phyloP scores from a whole-genome alignment of 2,113 vertebrate species.

The Mus pahari region DNA sequence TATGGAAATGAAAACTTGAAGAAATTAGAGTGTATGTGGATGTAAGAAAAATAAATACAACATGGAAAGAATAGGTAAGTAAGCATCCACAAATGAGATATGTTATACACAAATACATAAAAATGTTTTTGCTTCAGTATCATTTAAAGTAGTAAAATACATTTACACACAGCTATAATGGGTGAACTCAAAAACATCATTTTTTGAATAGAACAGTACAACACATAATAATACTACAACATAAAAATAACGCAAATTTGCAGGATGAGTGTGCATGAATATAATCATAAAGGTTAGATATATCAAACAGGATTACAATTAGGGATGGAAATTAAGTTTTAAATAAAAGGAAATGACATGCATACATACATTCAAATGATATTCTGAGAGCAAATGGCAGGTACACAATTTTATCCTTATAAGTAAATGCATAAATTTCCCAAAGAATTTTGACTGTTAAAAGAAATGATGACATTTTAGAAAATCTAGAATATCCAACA shows the following conservation, averaged over 20 bases:
- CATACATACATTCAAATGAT: neutral
- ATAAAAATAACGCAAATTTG: neutral
- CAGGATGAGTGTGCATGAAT: neutral
- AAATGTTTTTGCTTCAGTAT: neutral
- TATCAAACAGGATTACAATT: neutral
- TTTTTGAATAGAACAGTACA: neutral
- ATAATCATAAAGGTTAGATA: neutral
- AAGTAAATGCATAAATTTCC: neutral
- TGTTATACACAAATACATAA: neutral
- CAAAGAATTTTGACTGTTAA: conserved; percentile 17
- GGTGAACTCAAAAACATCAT: neutral
- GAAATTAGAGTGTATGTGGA: neutral
- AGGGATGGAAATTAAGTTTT: neutral
- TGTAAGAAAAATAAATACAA: neutral
- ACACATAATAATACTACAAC: neutral
- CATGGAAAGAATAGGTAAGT: neutral
- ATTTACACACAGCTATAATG: neutral
- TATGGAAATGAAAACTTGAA: neutral
- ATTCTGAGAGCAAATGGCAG: neutral
- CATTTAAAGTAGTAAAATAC: neutral
- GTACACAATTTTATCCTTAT: neutral
- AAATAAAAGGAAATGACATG: neutral
- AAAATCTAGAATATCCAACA: neutral
- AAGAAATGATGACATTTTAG: neutral
- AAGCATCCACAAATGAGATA: neutral